phyloP scores from a whole-genome alignment of 2,797 vertebrate species.

The Chrysocyon brachyurus region DNA sequence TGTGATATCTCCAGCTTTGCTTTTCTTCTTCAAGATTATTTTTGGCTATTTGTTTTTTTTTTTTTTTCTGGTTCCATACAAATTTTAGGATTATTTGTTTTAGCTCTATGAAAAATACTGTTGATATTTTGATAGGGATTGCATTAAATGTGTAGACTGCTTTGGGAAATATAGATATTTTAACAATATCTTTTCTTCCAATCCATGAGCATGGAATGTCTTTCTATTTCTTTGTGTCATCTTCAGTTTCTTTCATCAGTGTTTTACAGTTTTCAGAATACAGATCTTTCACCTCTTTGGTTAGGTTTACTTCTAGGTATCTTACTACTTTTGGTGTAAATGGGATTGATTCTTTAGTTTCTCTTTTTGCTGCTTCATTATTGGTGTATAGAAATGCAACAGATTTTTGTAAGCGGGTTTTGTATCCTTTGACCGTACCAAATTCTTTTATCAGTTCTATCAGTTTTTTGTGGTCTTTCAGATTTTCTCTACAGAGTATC shows the following conservation, averaged over 20 bases:
- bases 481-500: background rate
- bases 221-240: background rate
- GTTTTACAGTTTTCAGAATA: background rate
- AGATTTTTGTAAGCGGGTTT: background rate
- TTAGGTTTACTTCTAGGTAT: background rate
- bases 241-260: background rate
- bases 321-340: background rate
- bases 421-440: background rate
- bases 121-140: background rate
- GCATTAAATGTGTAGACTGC: background rate
- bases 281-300: background rate
- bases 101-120: background rate
- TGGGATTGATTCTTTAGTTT: background rate
- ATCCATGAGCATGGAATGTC: too few relatives aligned
- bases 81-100: background rate
- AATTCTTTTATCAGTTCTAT: background rate
- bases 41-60: background rate
- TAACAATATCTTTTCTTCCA: background rate
- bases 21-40: background rate
- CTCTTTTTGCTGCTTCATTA: background rate
- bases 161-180: background rate
- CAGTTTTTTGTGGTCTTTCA: background rate
- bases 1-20: background rate
- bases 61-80: background rate
- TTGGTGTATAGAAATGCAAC: background rate